Evolutionary conservation across 2,797 vertebrate genomes (phyloP).

Genomic region (Sebastes diploproa): DNA sequence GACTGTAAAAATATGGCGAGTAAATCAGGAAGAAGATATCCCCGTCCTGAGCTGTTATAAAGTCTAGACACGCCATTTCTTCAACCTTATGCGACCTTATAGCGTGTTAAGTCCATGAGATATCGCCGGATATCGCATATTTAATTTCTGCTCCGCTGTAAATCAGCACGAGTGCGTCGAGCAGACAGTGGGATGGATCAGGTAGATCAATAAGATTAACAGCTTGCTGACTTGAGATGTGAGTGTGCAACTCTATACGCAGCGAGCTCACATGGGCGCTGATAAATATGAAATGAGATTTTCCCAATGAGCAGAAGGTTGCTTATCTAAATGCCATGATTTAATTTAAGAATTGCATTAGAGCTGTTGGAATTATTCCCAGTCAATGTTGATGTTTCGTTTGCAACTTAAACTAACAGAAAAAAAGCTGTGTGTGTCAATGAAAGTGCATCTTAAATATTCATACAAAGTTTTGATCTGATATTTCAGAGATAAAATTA

Average conservation of each 20-base stretch:
- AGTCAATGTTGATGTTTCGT: neutral
- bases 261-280: conserved; percentile 4
- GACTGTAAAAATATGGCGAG: conserved; percentile 49
- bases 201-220: conserved; percentile 65
- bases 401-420: neutral
- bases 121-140: conserved; percentile 38
- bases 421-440: neutral
- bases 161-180: conserved; percentile 58
- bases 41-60: conserved; percentile 22
- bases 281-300: conserved; percentile 35
- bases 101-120: conserved; percentile 32
- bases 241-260: conserved; percentile 37
- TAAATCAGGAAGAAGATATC: conserved; percentile 70
- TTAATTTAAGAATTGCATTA: neutral
- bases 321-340: conserved; percentile 26
- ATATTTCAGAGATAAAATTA: conserved; percentile 10
- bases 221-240: conserved; percentile 41
- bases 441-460: conserved; percentile 8
- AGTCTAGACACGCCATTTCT: conserved; percentile 62
- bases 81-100: conserved; percentile 48
- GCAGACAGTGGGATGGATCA: conserved; percentile 56
- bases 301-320: conserved; percentile 8
- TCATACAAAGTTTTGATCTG: conserved; percentile 3
- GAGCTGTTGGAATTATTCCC: conserved; percentile 7
- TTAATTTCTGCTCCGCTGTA: conserved; percentile 39